Conservation (phyloP, 23 tunicate species). For the Ascidia mentula region DNA sequence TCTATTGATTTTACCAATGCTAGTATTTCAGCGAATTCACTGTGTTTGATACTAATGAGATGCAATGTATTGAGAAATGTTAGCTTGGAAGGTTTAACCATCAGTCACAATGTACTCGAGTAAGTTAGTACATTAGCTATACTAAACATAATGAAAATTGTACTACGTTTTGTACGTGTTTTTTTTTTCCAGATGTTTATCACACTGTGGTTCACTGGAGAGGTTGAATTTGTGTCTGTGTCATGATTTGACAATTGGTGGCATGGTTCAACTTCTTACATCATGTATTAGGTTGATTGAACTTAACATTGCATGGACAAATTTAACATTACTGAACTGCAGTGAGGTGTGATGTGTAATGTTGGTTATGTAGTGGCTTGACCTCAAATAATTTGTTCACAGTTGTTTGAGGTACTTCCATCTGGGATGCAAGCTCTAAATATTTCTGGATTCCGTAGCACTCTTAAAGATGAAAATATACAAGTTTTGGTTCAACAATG, state of each 20-base stretch:
- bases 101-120: slow-evolving; percentile 79
- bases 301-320: slow-evolving; percentile 84
- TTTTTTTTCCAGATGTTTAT: slow-evolving; percentile 38
- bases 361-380: too few species aligned
- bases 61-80: slow-evolving; percentile 56
- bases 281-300: slow-evolving; percentile 39
- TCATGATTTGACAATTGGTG: slow-evolving; percentile 59
- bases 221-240: slow-evolving; percentile 75
- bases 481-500: slow-evolving; percentile 53
- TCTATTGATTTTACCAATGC: slow-evolving; percentile 89
- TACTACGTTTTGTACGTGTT: too few species aligned
- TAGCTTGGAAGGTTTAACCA: slow-evolving; percentile 73
- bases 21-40: slow-evolving; percentile 43
- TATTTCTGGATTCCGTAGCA: slow-evolving; percentile 80
- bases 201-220: slow-evolving; percentile 35
- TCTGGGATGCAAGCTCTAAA: slow-evolving; percentile 43
- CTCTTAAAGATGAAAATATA: slow-evolving; percentile 66
- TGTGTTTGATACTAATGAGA: slow-evolving; percentile 66
- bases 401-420: slow-evolving; percentile 68
- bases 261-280: slow-evolving; percentile 40
- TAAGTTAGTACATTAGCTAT: slow-evolving; percentile 26
- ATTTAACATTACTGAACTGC: slow-evolving; percentile 33
- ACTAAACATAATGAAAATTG: too few species aligned
- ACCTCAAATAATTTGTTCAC: slow-evolving; percentile 7
- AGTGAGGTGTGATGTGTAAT: slow-evolving; percentile 42